Base-by-base conservation (phyloP, 2,888 invertebrate species). In the Rhaphigaster nebulosa region DNA sequence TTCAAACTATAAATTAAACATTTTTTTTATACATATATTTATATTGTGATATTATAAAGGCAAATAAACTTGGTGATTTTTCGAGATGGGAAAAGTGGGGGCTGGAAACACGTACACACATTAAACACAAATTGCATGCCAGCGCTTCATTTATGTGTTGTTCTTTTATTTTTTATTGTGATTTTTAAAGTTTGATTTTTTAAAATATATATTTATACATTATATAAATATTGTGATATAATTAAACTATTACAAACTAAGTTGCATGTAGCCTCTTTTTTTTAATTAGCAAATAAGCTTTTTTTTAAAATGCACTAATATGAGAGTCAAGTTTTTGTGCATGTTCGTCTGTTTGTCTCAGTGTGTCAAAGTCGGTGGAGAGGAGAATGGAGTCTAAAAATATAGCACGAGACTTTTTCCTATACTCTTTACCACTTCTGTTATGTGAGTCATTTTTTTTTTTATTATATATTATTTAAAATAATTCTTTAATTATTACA, bases 341-440 rank as follows among this genome's bases (percentile, higher is more conserved):
- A 90, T 90, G 90, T 90, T 90, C 84, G 80, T 90, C 87, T 90
- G 84, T 90, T 90, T 90, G 90, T 91, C 88, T 88, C 88, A 91
- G 84, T 91, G 87, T 91, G 88, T 88, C 88, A 88, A 84, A 89
- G 88, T 88, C 60, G 84, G 87, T 91, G 87, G 90, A 90, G 76
- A 90, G 88, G 88, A 90, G 90, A 87, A 90, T 76, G 90, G 88
- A 90, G 87, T 90, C 84, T 87, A 87, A 88, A 90, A 90, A 90
- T 70, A 87, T 87, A 88, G 91, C 88, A 88, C 91, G 88, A 91
- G 87, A 80, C 89, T 89, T 91, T 91, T 84, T 89, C 88, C 65
- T 91, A 88, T 89, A 87, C 88, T 91, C 84, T 90, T 90, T 90
- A 90, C 90, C 90, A 90, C 90, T 90, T 90, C 90, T 87, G 90